These are phyloP conservation scores for Nasonia oneida DNA, from an alignment of 2,888 invertebrate genomes.

Conservation along the genomic window DNA sequence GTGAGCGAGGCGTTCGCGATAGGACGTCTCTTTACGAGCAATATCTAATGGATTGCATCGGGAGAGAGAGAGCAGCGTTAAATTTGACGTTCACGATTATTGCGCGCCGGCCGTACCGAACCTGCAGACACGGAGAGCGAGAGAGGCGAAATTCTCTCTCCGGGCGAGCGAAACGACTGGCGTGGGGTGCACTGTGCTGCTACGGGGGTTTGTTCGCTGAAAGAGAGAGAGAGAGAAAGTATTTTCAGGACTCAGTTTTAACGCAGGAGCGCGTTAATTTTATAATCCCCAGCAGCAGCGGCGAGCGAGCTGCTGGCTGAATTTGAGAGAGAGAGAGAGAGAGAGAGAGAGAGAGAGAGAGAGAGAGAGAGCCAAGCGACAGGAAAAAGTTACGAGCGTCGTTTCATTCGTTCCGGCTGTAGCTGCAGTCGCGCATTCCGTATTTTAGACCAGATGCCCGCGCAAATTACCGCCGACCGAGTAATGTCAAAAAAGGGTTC, in stretches of 20 bases:
- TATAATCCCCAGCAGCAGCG: constrained; percentile 71
- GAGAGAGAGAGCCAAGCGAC: constrained; percentile 26
- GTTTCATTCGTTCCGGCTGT: constrained; percentile 41
- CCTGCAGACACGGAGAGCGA: constrained; percentile 8
- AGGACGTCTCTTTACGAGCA: constrained; percentile 78
- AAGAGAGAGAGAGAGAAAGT: constrained; percentile 13
- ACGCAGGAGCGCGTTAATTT: constrained; percentile 73
- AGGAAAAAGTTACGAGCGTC: constrained; percentile 72
- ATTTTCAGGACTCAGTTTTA: constrained; percentile 57
- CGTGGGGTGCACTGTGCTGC: constrained; percentile 56
- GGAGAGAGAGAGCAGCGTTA: constrained; percentile 70
- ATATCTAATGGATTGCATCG: constrained; percentile 79
- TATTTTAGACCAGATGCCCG: constrained; percentile 69
- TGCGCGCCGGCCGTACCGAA: constrained; percentile 65
- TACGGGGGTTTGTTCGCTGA: constrained; percentile 28
- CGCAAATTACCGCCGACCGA: constrained; percentile 65
- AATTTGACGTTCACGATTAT: constrained; percentile 79
- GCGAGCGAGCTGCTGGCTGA: background rate
- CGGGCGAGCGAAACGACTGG: constrained; percentile 29
- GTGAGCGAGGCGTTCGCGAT: constrained; percentile 69
- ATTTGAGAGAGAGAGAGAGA: background rate
- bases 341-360: background rate
- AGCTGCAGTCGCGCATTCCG: constrained; percentile 54
- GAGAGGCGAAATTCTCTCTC: constrained; percentile 31
- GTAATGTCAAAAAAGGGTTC: constrained; percentile 63